Evolutionary conservation across 2,113 vertebrate genomes (phyloP).

Genomic region (Nibea albiflora): DNA sequence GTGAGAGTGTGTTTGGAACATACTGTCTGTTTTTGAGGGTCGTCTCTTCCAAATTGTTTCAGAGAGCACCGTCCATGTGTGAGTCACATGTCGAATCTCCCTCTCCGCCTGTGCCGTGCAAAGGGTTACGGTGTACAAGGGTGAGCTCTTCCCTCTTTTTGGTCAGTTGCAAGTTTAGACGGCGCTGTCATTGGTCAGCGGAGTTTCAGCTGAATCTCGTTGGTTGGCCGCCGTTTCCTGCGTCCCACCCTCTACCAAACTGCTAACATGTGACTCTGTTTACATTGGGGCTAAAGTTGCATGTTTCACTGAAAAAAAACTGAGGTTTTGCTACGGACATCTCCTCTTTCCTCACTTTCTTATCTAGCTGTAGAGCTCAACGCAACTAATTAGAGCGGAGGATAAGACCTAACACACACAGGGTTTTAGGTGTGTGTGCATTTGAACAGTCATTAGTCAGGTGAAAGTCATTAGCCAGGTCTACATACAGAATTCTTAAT

Average conservation of each 20-base stretch:
- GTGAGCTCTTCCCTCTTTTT: slow-evolving; percentile 51
- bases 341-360: not conserved
- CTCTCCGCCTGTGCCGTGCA: slow-evolving; percentile 8
- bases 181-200: slow-evolving; percentile 16
- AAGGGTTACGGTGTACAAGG: slow-evolving; percentile 65
- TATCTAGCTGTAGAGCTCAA: not conserved
- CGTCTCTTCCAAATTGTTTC: slow-evolving; percentile 30
- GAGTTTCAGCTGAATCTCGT: not conserved
- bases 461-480: slow-evolving; percentile 37
- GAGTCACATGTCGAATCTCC: slow-evolving; percentile 67
- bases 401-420: not conserved
- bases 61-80: slow-evolving; percentile 23
- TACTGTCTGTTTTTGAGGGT: slow-evolving; percentile 25
- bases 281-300: slow-evolving; percentile 38
- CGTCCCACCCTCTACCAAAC: not conserved
- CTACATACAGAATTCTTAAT: slow-evolving; percentile 48
- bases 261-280: slow-evolving; percentile 47
- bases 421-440: slow-evolving; percentile 9
- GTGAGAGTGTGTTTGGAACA: slow-evolving; percentile 12
- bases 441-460: slow-evolving; percentile 30
- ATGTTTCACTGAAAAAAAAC: slow-evolving; percentile 1
- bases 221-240: slow-evolving; percentile 39
- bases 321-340: not conserved
- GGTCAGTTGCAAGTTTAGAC: not conserved
- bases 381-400: slow-evolving; percentile 10